These are phyloP conservation scores for Ennomos quercinarius DNA, from an alignment of 2,888 invertebrate genomes.

Conservation along the genomic window DNA sequence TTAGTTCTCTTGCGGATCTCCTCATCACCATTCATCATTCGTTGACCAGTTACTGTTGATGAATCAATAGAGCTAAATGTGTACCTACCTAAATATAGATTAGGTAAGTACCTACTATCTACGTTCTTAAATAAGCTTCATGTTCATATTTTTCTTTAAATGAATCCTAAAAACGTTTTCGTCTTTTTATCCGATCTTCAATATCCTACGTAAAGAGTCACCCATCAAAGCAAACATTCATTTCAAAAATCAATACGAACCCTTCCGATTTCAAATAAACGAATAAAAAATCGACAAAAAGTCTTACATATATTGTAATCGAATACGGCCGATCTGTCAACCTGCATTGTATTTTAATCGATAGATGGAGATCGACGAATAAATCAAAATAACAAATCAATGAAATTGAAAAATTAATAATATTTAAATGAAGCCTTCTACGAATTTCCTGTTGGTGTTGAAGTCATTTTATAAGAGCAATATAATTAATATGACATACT, in stretches of 20 bases:
- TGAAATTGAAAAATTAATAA: slow-evolving; percentile 18
- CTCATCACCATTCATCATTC: too few relatives aligned
- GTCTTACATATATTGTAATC: slow-evolving; percentile 60
- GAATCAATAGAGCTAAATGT: too few relatives aligned
- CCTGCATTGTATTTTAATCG: slow-evolving; percentile 73
- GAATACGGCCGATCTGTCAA: slow-evolving; percentile 77
- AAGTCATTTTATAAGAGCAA: slow-evolving; percentile 12
- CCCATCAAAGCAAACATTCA: slow-evolving; percentile 76
- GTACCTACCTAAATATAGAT: too few relatives aligned
- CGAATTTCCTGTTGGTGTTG: slow-evolving; percentile 22
- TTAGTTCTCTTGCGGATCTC: too few relatives aligned
- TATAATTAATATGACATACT: neutral
- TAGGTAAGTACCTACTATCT: too few relatives aligned
- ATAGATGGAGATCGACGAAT: slow-evolving; percentile 56
- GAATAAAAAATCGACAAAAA: slow-evolving; percentile 67
- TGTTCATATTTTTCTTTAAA: too few relatives aligned
- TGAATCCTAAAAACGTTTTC: too few relatives aligned
- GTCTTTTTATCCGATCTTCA: slow-evolving; percentile 49
- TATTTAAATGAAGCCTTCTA: slow-evolving; percentile 31
- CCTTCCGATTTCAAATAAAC: slow-evolving; percentile 79
- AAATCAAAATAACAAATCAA: slow-evolving; percentile 55
- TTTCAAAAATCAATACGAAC: slow-evolving; percentile 80
- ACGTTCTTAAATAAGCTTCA: too few relatives aligned
- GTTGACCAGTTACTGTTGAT: too few relatives aligned
- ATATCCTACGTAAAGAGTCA: slow-evolving; percentile 58